Conservation (phyloP, 64 coral and sea anemone genomes). For the Orbicella faveolata region DNA sequence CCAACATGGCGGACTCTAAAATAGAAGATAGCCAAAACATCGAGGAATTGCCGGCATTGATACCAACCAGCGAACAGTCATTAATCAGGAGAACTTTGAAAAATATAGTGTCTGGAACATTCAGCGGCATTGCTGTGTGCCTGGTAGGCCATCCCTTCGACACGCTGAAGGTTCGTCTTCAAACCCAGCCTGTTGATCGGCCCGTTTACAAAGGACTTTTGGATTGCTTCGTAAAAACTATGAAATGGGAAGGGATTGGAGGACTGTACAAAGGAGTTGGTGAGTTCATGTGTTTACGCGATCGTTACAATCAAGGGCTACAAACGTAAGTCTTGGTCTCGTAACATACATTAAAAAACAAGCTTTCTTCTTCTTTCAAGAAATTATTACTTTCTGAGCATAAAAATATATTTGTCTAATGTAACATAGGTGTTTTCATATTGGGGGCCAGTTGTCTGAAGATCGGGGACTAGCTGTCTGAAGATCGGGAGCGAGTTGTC, state of each 20-base stretch:
- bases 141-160: constrained; percentile 90
- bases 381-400: too few species aligned
- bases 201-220: constrained; percentile 77
- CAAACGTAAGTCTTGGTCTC: too few species aligned
- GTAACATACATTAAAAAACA: too few species aligned
- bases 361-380: too few species aligned
- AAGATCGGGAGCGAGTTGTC: too few species aligned
- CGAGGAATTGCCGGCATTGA: background rate
- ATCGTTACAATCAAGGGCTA: too few species aligned
- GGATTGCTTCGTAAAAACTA: constrained; percentile 89
- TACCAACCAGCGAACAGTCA: constrained; percentile 12
- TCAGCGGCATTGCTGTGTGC: constrained; percentile 85
- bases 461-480: too few species aligned
- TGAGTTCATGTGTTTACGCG: background rate
- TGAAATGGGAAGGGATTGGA: constrained; percentile 97
- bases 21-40: background rate
- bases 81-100: constrained; percentile 70
- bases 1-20: constrained; percentile 24
- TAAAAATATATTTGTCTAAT: too few species aligned
- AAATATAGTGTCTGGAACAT: constrained; percentile 77
- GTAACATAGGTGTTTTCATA: too few species aligned
- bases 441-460: too few species aligned
- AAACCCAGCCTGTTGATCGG: constrained; percentile 80
- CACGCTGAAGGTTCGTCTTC: constrained; percentile 88
- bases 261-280: constrained; percentile 92